Evolutionary conservation across 2,797 vertebrate genomes (phyloP).

Genomic region (Eulemur albifrons): DNA sequence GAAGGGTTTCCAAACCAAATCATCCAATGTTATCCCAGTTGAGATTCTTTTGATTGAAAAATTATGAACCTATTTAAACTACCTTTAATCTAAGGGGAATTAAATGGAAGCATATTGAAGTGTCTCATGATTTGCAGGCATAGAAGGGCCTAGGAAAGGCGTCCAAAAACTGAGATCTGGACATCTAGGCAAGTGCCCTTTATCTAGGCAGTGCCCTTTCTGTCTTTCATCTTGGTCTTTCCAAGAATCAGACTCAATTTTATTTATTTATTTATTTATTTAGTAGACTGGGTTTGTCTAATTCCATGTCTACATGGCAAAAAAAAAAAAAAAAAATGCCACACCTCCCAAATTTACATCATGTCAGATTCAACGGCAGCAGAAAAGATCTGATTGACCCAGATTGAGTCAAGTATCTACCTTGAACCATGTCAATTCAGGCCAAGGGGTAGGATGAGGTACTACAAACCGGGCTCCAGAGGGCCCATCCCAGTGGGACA

Average conservation of each 20-base stretch:
- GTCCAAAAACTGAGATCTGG: not conserved
- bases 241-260: not conserved
- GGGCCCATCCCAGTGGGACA: not conserved
- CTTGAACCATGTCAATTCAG: not conserved
- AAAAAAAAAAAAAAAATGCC: slow-evolving; percentile 16
- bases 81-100: not conserved
- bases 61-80: not conserved
- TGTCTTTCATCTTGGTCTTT: slow-evolving; percentile 1
- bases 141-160: not conserved
- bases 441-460: not conserved
- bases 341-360: not conserved
- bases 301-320: not conserved
- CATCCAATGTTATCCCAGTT: not conserved
- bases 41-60: not conserved
- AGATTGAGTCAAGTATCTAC: not conserved
- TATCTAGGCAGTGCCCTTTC: not conserved
- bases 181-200: not conserved
- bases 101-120: not conserved
- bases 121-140: not conserved
- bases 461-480: not conserved
- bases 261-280: not conserved
- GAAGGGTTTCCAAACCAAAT: not conserved
- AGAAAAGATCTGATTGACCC: not conserved
- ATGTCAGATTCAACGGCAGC: not conserved
- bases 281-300: not conserved